A percentile compares a stretch with the other conserved stretches of the same genome.
phyloP scores from a whole-genome alignment of 2,797 vertebrate species.

The Megalops cyprinoides region DNA sequence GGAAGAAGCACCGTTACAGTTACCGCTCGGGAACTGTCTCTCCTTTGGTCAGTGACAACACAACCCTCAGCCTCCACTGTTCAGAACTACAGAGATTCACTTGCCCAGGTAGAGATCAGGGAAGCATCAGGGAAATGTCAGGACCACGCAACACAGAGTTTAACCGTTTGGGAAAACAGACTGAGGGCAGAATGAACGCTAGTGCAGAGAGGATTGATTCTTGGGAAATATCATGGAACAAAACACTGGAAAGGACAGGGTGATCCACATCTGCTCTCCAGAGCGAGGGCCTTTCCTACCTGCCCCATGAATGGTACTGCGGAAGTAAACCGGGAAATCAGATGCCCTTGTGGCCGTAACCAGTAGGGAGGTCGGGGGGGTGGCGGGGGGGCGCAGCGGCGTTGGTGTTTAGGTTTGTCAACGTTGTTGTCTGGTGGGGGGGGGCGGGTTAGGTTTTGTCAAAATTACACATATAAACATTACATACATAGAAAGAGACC shows the following conservation, averaged over 20 bases:
- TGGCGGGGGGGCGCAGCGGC: too few species aligned
- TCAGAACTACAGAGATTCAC: neutral
- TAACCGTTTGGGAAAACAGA: slow-evolving; percentile 47
- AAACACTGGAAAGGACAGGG: slow-evolving; percentile 48
- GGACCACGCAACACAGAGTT: slow-evolving; percentile 39
- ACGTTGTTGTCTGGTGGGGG: too few species aligned
- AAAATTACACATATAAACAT: too few species aligned
- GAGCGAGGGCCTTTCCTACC: slow-evolving; percentile 47
- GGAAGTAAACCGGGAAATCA: slow-evolving; percentile 40
- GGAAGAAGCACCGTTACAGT: too few species aligned
- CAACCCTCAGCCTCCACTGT: too few species aligned
- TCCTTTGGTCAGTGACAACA: neutral
- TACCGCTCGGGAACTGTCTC: too few species aligned
- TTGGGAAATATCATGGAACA: slow-evolving; percentile 41
- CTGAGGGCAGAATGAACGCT: slow-evolving; percentile 50
- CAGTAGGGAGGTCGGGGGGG: too few species aligned
- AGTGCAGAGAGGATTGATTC: slow-evolving; percentile 49
- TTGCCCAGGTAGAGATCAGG: slow-evolving; percentile 15
- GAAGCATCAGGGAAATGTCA: slow-evolving; percentile 20
- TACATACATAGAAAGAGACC: too few species aligned
- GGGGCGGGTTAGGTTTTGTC: too few species aligned
- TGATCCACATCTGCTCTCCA: slow-evolving; percentile 68
- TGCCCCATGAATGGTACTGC: slow-evolving; percentile 31
- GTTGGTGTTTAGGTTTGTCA: too few species aligned
- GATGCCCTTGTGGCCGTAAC: too few species aligned